Evolutionary conservation across 2,888 invertebrate species (phyloP), one percentile per base, ranked within the genome.

Genomic region (Nomada fabriciana): DNA sequence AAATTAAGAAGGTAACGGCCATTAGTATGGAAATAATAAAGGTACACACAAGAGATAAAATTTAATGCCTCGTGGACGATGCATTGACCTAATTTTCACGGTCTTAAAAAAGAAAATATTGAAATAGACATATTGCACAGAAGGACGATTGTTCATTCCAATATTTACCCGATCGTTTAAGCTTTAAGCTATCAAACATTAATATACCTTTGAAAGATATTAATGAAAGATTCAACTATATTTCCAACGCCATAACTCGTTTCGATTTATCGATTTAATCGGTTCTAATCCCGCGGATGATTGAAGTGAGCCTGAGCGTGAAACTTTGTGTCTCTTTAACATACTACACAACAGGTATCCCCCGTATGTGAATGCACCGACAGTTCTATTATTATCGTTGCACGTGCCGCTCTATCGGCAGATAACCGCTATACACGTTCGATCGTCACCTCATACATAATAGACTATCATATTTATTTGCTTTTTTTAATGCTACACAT

Each of bases 351-450:
- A 83, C 86, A 84, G 86, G 85, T 87, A 87, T 89, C 85, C 83
- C 80, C 81, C 84, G 88, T 85, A 83, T 87, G 86, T 84, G 89
- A 90, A 90, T 90, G 90, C 90, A 88, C 85, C 84, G 86, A 90
- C 83, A 85, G 83, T 83, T 86, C 90, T 90, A 90, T 90, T 90
- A 90, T 90, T 90, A 90, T 82, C 89, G 86, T 80, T 83, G 85
- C 90, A 90, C 89, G 90, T 90, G 90, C 90, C 90, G 76, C 77
- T 81, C 77, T 80, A 88, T 84, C 88, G 77, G 86, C 79, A 86
- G 88, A 87, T 86, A 87, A 84, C 84, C 80, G 82, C 70, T 71
- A 71, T 77, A 82, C 83, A 84, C 85, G 86, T 86, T 84, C 80
- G 80, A 78, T 83, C 76, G 63, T 53, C 65, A 53, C 60, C 68